phyloP scores from a whole-genome alignment of 1,140 invertebrate species.

The Portunus trituberculatus region DNA sequence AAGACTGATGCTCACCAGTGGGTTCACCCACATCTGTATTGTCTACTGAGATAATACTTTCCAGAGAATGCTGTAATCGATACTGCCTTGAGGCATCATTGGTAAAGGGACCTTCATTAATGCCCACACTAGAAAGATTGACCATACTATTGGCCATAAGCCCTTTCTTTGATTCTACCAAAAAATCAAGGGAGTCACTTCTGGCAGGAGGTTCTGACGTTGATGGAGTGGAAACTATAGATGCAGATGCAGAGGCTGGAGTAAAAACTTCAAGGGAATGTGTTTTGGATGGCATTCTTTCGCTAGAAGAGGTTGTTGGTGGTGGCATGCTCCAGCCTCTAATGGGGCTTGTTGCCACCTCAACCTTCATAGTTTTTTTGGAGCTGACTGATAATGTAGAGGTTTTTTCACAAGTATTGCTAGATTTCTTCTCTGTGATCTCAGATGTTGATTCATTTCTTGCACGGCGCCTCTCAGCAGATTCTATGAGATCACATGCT shows the following conservation, averaged over 20 bases:
- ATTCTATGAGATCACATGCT: conserved; percentile 90
- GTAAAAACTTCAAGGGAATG: conserved; percentile 41
- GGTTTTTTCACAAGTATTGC: not conserved
- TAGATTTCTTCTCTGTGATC: conserved; percentile 45
- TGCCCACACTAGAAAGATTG: conserved; percentile 82
- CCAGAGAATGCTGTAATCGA: conserved; percentile 64
- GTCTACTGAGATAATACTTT: conserved; percentile 60
- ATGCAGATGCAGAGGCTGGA: conserved; percentile 15
- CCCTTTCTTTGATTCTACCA: conserved; percentile 69
- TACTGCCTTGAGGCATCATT: conserved; percentile 60
- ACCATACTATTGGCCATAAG: conserved; percentile 89
- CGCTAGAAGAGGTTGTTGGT: not conserved
- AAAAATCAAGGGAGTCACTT: conserved; percentile 79
- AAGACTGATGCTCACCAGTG: conserved; percentile 4
- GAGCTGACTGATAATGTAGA: not conserved
- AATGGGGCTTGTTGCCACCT: conserved; percentile 61
- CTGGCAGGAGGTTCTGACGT: conserved; percentile 26
- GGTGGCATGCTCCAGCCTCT: conserved; percentile 63
- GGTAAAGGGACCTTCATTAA: conserved; percentile 79
- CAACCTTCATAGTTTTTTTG: conserved; percentile 59
- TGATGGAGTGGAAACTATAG: conserved; percentile 63
- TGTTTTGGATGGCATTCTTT: conserved; percentile 15
- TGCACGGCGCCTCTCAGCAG: conserved; percentile 49
- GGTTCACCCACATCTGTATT: conserved; percentile 46
- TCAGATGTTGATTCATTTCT: conserved; percentile 56